A percentile compares a stretch with the other conserved stretches of the same genome.
phyloP scores from a whole-genome alignment of 2,888 invertebrate genomes.

The Julus scanicus region DNA sequence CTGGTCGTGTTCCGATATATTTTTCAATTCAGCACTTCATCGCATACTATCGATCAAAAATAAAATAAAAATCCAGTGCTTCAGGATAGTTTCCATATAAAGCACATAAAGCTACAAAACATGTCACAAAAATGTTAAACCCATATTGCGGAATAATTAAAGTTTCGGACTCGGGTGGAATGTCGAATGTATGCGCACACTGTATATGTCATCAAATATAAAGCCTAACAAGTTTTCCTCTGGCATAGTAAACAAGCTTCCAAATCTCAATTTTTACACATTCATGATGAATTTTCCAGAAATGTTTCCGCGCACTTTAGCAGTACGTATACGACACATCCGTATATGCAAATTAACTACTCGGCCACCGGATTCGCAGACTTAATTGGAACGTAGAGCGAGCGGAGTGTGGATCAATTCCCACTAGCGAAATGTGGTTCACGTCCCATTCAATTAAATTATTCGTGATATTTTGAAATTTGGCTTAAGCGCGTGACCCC shows the following conservation, averaged over 20 bases:
- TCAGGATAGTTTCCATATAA: background rate
- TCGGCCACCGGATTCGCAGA: background rate
- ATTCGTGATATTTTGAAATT: background rate
- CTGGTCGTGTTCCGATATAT: background rate
- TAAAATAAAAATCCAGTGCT: background rate
- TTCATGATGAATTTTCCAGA: background rate
- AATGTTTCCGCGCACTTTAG: background rate
- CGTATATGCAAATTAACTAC: background rate
- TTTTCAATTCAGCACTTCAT: background rate
- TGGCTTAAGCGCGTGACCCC: conserved; percentile 1
- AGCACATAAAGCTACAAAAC: background rate
- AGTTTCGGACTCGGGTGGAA: no score
- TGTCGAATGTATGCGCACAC: background rate
- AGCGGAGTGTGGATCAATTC: background rate
- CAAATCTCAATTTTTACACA: background rate
- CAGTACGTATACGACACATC: background rate
- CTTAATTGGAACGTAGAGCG: background rate
- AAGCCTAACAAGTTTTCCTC: no score
- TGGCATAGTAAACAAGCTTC: no score
- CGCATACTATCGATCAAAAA: background rate
- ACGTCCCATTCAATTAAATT: background rate
- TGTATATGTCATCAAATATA: no score
- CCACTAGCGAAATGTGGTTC: background rate
- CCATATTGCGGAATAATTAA: no score
- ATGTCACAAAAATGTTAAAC: no score